These are phyloP conservation scores for Plecotus auritus DNA, from an alignment of 2,113 vertebrate species.

Conservation along the genomic window DNA sequence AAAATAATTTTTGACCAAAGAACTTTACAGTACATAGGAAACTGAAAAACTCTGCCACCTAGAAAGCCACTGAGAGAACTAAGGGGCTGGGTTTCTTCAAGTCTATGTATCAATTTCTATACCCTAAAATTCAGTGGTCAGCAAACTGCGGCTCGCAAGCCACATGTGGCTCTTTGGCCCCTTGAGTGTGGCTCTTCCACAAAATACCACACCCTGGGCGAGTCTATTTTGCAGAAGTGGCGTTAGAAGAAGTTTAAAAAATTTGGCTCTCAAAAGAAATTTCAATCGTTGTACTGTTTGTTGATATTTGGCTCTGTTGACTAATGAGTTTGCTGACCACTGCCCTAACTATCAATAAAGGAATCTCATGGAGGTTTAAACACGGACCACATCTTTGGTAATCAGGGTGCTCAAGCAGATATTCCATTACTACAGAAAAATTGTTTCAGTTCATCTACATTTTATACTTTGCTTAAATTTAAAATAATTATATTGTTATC, in stretches of 20 bases:
- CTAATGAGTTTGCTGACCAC: too few species aligned
- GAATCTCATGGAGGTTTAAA: neutral
- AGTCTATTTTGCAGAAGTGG: too few species aligned
- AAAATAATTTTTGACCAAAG: neutral
- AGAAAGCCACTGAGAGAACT: neutral
- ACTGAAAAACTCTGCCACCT: neutral
- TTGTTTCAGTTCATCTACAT: neutral
- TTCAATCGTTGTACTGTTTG: too few species aligned
- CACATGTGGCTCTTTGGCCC: too few species aligned
- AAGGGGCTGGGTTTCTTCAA: neutral
- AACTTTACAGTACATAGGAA: neutral
- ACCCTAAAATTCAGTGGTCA: neutral
- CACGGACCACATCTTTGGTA: neutral
- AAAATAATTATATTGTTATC: neutral
- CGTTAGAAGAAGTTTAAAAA: too few species aligned
- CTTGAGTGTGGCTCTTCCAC: too few species aligned
- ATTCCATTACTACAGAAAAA: neutral
- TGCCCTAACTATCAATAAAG: neutral
- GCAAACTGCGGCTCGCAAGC: too few species aligned
- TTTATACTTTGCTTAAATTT: neutral
- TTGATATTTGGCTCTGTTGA: too few species aligned
- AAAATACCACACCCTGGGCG: too few species aligned
- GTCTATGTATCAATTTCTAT: neutral
- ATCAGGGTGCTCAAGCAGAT: neutral
- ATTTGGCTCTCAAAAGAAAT: too few species aligned